Conservation (phyloP, 2,113 vertebrate species). For the Anser cygnoides region DNA sequence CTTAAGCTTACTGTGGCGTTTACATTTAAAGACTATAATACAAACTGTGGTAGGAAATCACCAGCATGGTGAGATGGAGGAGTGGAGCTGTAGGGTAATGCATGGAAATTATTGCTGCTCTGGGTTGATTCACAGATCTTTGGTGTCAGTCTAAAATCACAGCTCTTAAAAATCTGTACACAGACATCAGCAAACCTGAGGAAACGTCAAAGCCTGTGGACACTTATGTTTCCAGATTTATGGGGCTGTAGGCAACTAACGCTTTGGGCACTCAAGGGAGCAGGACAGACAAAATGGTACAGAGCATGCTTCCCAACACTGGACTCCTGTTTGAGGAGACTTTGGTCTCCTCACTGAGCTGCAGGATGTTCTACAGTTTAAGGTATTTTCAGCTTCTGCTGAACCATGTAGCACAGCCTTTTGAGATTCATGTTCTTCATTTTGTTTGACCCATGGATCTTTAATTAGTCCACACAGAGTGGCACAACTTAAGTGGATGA, state of each 20-base stretch:
- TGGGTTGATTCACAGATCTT: background rate
- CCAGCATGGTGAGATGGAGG: background rate
- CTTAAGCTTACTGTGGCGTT: background rate
- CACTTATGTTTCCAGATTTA: background rate
- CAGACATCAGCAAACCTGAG: background rate
- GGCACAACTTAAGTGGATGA: background rate
- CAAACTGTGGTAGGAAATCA: background rate
- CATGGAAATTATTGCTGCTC: background rate
- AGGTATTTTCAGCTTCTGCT: background rate
- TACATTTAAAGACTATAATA: background rate
- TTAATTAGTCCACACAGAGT: background rate
- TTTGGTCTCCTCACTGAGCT: background rate
- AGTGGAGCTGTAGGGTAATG: background rate
- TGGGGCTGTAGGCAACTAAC: background rate
- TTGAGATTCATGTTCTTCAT: background rate
- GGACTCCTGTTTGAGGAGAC: background rate
- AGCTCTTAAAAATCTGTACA: background rate
- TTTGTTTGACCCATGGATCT: background rate
- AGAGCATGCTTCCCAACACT: background rate
- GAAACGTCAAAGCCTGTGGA: background rate
- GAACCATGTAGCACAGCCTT: background rate
- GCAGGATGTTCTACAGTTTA: background rate
- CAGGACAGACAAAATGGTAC: background rate
- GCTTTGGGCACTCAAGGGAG: background rate
- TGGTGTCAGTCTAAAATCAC: background rate